These are phyloP conservation scores for Lycocerus yunnanus DNA, from an alignment of 2,888 invertebrate genomes.

Conservation along the genomic window DNA sequence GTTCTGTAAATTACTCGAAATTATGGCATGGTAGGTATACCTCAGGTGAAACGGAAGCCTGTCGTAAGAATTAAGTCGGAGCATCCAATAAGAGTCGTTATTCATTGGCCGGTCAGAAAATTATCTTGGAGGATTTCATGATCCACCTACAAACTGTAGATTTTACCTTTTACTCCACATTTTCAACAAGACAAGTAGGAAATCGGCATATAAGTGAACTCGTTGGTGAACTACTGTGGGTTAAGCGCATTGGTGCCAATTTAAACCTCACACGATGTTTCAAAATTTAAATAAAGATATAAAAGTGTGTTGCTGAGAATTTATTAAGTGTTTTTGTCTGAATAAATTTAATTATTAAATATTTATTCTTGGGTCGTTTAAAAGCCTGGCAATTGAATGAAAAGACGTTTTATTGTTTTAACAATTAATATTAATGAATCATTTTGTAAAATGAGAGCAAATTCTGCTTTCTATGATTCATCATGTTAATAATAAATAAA, in stretches of 20 bases:
- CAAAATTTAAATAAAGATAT: background rate
- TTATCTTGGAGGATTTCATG: too few species aligned
- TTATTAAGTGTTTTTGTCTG: background rate
- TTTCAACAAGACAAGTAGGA: too few species aligned
- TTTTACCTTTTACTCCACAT: too few species aligned
- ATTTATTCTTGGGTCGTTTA: background rate
- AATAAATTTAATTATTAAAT: background rate
- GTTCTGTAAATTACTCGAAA: too few species aligned
- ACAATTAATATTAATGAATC: background rate
- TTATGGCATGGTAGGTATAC: too few species aligned
- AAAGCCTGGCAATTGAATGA: background rate
- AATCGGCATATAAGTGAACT: too few species aligned
- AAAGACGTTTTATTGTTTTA: background rate
- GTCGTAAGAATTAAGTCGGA: too few species aligned
- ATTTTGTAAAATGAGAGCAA: background rate
- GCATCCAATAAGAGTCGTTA: too few species aligned
- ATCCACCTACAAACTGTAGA: too few species aligned
- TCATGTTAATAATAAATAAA: background rate
- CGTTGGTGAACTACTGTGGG: too few species aligned
- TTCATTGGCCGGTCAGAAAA: too few species aligned
- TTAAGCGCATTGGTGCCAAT: background rate
- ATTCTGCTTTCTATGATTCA: background rate
- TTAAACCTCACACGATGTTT: background rate
- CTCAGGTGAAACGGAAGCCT: too few species aligned
- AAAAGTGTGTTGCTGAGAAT: background rate